Base-by-base conservation (phyloP, 1,140 invertebrate genomes). In the Penaeus vannamei region DNA sequence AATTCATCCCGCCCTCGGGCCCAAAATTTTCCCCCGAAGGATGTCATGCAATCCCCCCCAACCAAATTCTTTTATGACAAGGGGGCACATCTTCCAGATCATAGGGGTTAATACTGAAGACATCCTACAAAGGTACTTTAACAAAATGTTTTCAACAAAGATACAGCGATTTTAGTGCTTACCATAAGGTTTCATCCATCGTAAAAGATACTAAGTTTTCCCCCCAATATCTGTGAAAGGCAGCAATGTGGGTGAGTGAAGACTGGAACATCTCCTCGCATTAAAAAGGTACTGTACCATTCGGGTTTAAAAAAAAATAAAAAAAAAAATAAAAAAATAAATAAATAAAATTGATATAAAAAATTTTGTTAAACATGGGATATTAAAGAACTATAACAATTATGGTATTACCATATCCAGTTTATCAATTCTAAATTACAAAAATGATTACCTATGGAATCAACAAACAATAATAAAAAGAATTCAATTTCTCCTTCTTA, bases 191-290 rank as follows among this genome's bases (percentile, higher is more conserved):
- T 76, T 92, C 92, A 87, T 94, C 93, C 26, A 94, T 91, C 93
- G 92, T 85, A 93, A 91, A 59, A 92, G 86, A 95, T 93, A 76
- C 93, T 93, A 5, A 95, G 92, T 8, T 94, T 95, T 85, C 94
- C 94, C 94, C 53, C 94, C 94, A 82, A 94, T 93, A 90, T 95
- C 94, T 42, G 94, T 91, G 80, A 94, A 93, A 46, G 94, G 94
- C 26, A 94, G 91, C 85, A 95, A 92, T 90, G 94, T 92, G 90
- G 94, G 85, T 94, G 93, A 12, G 93, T 93, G 85, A 94, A 92
- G 29, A 94, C 92, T 42, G 94, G 93, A 60, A 91, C 91, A 46
- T 85, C 69, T 90, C 94, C 93, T 14, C 92, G 93, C 80, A 94
- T 90, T 46, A 93, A 92, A 23, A 94, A 94, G 4, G 94, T 93